Evolutionary conservation across 2,888 invertebrate species (phyloP).

Genomic region (Ypsolopha sequella): DNA sequence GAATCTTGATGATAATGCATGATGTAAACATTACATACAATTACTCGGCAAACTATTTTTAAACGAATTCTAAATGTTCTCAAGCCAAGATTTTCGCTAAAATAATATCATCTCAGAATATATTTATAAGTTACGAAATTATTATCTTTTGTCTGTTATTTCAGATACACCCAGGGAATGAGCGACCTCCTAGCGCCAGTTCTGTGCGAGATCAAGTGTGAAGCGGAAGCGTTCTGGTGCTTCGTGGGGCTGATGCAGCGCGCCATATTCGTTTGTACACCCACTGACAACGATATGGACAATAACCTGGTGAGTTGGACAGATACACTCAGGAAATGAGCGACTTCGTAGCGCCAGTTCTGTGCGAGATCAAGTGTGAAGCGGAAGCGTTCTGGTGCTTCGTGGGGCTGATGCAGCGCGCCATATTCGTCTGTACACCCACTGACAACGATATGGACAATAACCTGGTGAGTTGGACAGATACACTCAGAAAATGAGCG

Average conservation of each 20-base stretch:
- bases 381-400: slow-evolving; percentile 99
- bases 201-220: slow-evolving; percentile 92
- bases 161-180: slow-evolving; percentile 92
- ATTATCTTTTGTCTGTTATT: slow-evolving; percentile 11
- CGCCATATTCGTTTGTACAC: slow-evolving; percentile 94
- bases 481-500: slow-evolving; percentile 75
- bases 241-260: slow-evolving; percentile 97
- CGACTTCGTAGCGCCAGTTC: slow-evolving; percentile 91
- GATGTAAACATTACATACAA: no score
- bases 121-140: no score
- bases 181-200: slow-evolving; percentile 95
- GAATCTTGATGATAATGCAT: no score
- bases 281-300: slow-evolving; percentile 96
- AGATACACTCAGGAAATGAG: slow-evolving; percentile 71
- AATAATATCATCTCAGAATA: no score
- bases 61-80: no score
- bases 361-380: slow-evolving; percentile 94
- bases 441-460: slow-evolving; percentile 96
- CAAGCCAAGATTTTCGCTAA: no score
- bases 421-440: slow-evolving; percentile 94
- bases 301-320: slow-evolving; percentile 77
- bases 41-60: no score
- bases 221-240: slow-evolving; percentile 98
- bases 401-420: slow-evolving; percentile 94
- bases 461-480: slow-evolving; percentile 74